Percentiles rank a stretch among this genome's conserved stretches.
Conservation (phyloP, 2,888 invertebrate species). For the Argyra leucocephala region DNA sequence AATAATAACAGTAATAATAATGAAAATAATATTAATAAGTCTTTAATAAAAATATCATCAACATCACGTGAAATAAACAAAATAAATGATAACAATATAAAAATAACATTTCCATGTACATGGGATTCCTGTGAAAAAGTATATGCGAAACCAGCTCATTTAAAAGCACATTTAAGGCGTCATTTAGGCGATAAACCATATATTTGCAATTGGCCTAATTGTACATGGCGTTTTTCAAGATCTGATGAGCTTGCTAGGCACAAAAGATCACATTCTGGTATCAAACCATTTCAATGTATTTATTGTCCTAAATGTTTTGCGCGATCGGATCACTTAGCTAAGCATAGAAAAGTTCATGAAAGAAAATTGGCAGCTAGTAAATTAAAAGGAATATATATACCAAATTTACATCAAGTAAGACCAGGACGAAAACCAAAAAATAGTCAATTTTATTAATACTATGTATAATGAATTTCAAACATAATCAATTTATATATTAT, state of each 20-base stretch:
- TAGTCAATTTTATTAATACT: slow-evolving; percentile 8
- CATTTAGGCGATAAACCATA: slow-evolving; percentile 74
- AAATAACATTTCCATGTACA: slow-evolving; percentile 58
- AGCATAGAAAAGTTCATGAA: slow-evolving; percentile 79
- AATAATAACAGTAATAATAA: background rate
- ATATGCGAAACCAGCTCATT: slow-evolving; percentile 82
- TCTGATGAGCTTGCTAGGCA: slow-evolving; percentile 91
- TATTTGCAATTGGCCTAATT: slow-evolving; percentile 65
- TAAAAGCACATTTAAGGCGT: slow-evolving; percentile 77
- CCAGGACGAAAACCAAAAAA: slow-evolving; percentile 42
- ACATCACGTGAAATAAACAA: slow-evolving; percentile 10
- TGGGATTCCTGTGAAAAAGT: slow-evolving; percentile 65
- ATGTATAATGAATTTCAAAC: too few relatives aligned
- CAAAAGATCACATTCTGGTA: slow-evolving; percentile 86
- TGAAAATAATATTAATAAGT: slow-evolving; percentile 12
- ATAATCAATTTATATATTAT: too few relatives aligned
- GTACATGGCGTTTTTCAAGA: slow-evolving; percentile 86
- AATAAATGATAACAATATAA: slow-evolving; percentile 33
- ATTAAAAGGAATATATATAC: slow-evolving; percentile 32
- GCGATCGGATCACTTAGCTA: slow-evolving; percentile 85
- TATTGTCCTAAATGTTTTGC: slow-evolving; percentile 83
- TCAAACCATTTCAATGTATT: slow-evolving; percentile 84
- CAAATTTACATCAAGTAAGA: slow-evolving; percentile 35
- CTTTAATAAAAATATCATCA: slow-evolving; percentile 19
- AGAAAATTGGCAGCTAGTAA: slow-evolving; percentile 46